A percentile compares a stretch with the other conserved stretches of the same genome.
phyloP scores from a whole-genome alignment of 30 jellyfish, hydroid and myxozoan species.

The Euphysa ruthae region DNA sequence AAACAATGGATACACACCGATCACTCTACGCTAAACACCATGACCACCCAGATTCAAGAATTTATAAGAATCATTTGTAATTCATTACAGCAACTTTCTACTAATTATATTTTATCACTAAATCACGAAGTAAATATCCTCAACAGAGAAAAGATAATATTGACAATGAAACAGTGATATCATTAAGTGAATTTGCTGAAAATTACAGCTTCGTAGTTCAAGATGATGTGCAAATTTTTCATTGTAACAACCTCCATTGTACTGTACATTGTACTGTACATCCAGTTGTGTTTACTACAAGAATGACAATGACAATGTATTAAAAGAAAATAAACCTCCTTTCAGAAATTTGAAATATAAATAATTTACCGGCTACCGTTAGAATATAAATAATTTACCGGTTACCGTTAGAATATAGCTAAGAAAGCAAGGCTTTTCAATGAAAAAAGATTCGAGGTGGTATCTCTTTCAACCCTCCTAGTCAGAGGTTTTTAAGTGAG shows the following conservation, averaged over 20 bases:
- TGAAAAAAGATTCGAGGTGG: too few species aligned
- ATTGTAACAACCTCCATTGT: neutral
- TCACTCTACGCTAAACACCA: neutral
- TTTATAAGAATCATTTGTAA: neutral
- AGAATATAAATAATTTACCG: too few species aligned
- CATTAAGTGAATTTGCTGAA: neutral
- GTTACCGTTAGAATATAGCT: too few species aligned
- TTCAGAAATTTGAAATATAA: too few species aligned
- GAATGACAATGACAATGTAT: too few species aligned
- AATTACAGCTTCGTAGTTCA: neutral
- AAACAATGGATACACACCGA: constrained; percentile 1
- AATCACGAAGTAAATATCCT: neutral
- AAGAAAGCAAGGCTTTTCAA: too few species aligned
- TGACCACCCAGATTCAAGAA: neutral
- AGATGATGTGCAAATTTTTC: neutral
- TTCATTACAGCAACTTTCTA: neutral
- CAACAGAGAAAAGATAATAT: neutral
- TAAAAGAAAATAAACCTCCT: too few species aligned
- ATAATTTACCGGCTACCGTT: too few species aligned
- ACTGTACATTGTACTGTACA: neutral
- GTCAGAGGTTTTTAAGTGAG: too few species aligned
- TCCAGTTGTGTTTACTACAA: too few species aligned
- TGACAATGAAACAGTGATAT: neutral
- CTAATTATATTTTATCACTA: neutral
- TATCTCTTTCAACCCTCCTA: too few species aligned